phyloP scores from a whole-genome alignment of 1,140 invertebrate species.

The Homarus americanus region DNA sequence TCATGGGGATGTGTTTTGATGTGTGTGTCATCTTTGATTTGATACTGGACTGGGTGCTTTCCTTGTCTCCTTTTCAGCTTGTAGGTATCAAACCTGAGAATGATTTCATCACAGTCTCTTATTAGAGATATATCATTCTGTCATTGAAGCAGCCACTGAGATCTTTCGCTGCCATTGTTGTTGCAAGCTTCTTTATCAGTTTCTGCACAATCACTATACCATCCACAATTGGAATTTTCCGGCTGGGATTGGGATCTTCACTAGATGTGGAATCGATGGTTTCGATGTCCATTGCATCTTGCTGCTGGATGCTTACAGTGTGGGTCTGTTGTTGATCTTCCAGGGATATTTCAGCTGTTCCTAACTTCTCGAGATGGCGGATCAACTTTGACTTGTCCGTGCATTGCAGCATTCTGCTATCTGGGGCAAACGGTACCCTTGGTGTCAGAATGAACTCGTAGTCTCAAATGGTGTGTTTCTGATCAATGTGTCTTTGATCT shows the following conservation, averaged over 20 bases:
- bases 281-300: no score
- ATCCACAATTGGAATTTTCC: constrained; percentile 34
- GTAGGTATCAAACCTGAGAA: no score
- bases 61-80: no score
- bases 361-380: not conserved
- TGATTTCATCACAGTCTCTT: no score
- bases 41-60: constrained; percentile 21
- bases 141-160: constrained; percentile 55
- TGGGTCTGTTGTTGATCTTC: not conserved
- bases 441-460: constrained; percentile 38
- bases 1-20: constrained; percentile 55
- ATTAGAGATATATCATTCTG: no score
- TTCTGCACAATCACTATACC: constrained; percentile 36
- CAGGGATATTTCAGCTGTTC: not conserved
- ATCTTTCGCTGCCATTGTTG: constrained; percentile 24
- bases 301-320: not conserved
- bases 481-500: no score
- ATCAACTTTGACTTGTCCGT: constrained; percentile 19
- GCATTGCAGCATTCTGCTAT: constrained; percentile 20
- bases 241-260: not conserved
- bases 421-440: constrained; percentile 20
- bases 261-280: constrained; percentile 13
- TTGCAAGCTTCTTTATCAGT: constrained; percentile 33
- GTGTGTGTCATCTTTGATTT: constrained; percentile 42
- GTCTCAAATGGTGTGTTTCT: no score